Evolutionary conservation across 2,888 invertebrate species (phyloP).

Genomic region (Adela reaumurella): DNA sequence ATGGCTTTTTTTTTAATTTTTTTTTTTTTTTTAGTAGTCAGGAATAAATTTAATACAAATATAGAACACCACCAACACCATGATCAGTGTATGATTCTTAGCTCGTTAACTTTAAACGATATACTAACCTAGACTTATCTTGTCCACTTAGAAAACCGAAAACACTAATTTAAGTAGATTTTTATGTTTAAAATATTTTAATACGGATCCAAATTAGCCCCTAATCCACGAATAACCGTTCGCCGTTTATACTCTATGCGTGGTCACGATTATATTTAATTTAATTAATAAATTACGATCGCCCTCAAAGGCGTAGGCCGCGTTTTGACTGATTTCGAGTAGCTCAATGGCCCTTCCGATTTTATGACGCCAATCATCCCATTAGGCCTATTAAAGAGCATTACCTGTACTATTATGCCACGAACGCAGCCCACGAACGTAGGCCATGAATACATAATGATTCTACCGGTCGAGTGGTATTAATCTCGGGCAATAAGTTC

Average conservation of each 20-base stretch:
- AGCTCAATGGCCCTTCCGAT: conserved; percentile 17
- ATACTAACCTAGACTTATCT: too few species aligned
- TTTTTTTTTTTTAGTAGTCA: too few species aligned
- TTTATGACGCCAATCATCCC: conserved; percentile 39
- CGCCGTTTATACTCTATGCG: neutral
- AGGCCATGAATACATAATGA: neutral
- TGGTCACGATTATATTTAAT: neutral
- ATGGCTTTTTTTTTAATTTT: too few species aligned
- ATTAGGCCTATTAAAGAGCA: conserved; percentile 38
- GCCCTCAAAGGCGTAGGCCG: neutral
- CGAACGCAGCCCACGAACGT: too few species aligned
- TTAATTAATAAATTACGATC: neutral
- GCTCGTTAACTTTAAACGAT: too few species aligned
- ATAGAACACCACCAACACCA: too few species aligned
- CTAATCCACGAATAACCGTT: neutral
- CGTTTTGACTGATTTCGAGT: neutral
- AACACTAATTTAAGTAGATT: neutral
- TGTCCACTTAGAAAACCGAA: neutral
- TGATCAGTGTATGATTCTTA: too few species aligned
- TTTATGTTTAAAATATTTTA: neutral
- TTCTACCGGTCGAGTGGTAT: too few species aligned
- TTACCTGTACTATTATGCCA: conserved; percentile 29
- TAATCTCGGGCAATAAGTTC: too few species aligned
- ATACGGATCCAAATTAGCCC: neutral
- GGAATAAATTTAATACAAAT: too few species aligned